These are phyloP conservation scores for Momotus momota DNA, from an alignment of 2,797 vertebrate genomes.

Conservation along the genomic window DNA sequence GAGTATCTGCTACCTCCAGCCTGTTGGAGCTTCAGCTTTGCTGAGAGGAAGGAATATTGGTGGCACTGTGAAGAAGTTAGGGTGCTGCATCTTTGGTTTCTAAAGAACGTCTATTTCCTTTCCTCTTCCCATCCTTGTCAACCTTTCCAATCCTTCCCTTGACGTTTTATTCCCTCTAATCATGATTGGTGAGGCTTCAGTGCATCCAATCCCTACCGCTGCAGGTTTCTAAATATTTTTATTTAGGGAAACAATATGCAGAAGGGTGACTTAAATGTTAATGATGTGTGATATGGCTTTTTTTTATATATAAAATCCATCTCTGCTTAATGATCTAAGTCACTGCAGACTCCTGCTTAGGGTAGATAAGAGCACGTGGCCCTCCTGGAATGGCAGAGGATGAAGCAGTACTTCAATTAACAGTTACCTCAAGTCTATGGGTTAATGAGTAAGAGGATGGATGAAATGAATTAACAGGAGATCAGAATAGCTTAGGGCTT, in stretches of 20 bases:
- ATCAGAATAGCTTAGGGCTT: not conserved
- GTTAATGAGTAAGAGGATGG: not conserved
- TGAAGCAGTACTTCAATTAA: not conserved
- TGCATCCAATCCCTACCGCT: not conserved
- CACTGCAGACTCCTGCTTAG: not conserved
- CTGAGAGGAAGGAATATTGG: not conserved
- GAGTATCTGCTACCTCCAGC: not conserved
- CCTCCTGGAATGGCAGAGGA: not conserved
- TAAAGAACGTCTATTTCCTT: not conserved
- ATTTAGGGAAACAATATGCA: slow-evolving; percentile 25
- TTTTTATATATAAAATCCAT: slow-evolving; percentile 5
- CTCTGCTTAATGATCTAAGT: slow-evolving; percentile 23
- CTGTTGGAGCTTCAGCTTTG: not conserved
- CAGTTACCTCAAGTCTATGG: not conserved
- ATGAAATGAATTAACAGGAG: not conserved
- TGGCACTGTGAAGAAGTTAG: not conserved
- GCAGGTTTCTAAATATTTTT: not conserved
- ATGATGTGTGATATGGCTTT: not conserved
- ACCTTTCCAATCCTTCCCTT: not conserved
- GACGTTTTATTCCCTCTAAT: not conserved
- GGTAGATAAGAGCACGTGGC: not conserved
- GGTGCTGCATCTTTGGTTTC: not conserved
- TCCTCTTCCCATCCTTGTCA: not conserved
- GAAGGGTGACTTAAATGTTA: not conserved
- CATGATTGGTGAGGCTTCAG: not conserved